Base-by-base conservation (phyloP, 2,113 vertebrate genomes). In the Bombycilla garrulus region DNA sequence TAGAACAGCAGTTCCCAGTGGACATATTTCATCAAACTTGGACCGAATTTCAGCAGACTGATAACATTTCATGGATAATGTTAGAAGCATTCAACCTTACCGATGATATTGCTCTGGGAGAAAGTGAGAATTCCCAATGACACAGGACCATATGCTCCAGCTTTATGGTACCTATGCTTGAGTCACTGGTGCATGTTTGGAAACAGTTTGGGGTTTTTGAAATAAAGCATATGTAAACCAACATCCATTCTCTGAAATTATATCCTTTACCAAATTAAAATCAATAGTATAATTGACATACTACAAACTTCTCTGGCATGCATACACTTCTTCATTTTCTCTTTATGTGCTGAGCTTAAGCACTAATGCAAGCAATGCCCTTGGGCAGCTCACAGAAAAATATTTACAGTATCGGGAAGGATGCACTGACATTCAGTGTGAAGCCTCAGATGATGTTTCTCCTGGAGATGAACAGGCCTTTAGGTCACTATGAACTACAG, bases 401-500 rank as follows among this genome's bases (percentile, higher is more conserved):
- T 35, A n/a, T 60, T 70, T 82, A 20, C 28, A 19, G 15, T 18
- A 20, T 44, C 47, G 58, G 25, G 70, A 86, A 95, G 38, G 42
- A 65, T 40, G 8, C 21, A 66, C 54, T 80, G 81, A 31, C 44
- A 86, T 81, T 92, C 79, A 77, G 25, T 22, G 40, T 54, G 72
- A 92, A 86, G 45, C 25, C 25, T 40, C 66, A 47, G 29, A 64
- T 45, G 23, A 40, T 74, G 29, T 58, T 86, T 6, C 28, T 95
- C 28, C 67, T 62, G 42, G 56, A 88, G 82, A 58, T 62, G 47
- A 91, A 13, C 56, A 88, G 51, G 67, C 35, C 56, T 74, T 33
- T 58, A 84, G 60, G 64, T 88, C 80, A 65, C 18, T 31, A 6
- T n/a, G 79, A 93, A 93, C 92, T 92, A 70, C 33, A 66, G 44